Percentiles rank a stretch among this genome's conserved stretches.
phyloP scores from a whole-genome alignment of 30 jellyfish, hydroid and myxozoan species.

The Turritopsis rubra region DNA sequence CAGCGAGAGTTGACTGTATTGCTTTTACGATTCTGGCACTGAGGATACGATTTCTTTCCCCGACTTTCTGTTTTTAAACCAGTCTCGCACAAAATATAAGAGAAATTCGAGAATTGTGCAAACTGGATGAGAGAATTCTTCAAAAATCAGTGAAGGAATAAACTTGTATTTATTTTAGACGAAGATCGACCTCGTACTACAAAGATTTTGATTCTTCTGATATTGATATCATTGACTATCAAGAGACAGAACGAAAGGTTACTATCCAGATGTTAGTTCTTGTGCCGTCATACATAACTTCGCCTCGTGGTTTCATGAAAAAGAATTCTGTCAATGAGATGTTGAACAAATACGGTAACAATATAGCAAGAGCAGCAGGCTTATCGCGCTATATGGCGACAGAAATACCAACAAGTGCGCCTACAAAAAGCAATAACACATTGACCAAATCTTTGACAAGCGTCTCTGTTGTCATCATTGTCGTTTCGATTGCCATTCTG shows the following conservation, averaged over 20 bases:
- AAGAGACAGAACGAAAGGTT: not conserved
- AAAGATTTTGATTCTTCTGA: not conserved
- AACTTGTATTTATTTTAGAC: not conserved
- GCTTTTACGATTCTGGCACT: too few species aligned
- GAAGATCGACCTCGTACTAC: not conserved
- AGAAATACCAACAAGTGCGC: not conserved
- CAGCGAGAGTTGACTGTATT: too few species aligned
- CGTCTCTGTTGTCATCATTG: not conserved
- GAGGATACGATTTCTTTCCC: too few species aligned
- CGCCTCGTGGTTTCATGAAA: not conserved
- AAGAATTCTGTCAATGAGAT: not conserved
- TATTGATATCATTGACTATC: not conserved
- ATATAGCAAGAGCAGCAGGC: not conserved
- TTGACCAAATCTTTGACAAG: not conserved
- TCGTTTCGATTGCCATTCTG: not conserved
- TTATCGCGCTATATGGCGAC: not conserved
- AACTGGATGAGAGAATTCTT: too few species aligned
- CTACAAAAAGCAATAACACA: not conserved
- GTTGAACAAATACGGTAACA: not conserved
- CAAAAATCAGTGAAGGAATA: too few species aligned
- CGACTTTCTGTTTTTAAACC: too few species aligned
- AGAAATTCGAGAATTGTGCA: too few species aligned
- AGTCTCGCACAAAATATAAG: too few species aligned
- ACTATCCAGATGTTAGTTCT: not conserved
- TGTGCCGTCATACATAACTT: not conserved